phyloP scores from a whole-genome alignment of 2,888 invertebrate species.

The Pachliopta kotzebuea region DNA sequence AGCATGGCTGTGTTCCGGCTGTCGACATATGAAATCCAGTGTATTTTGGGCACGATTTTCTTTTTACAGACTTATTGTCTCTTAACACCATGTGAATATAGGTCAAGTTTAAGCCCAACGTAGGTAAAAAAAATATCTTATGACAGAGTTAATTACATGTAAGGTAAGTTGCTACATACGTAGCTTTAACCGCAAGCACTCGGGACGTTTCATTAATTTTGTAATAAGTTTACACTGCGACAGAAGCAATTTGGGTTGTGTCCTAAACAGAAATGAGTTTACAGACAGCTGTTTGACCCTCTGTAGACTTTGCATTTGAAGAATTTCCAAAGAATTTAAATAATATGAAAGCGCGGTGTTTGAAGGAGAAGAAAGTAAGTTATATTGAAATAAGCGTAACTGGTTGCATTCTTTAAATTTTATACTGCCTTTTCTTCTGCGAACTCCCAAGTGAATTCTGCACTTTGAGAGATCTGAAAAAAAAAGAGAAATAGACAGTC shows the following conservation, averaged over 20 bases:
- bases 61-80: too few species aligned
- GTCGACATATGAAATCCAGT: too few species aligned
- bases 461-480: too few species aligned
- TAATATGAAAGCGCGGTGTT: neutral
- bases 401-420: too few species aligned
- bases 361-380: neutral
- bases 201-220: slow-evolving; percentile 3
- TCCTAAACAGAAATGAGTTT: slow-evolving; percentile 11
- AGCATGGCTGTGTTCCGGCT: too few species aligned
- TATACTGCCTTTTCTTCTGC: too few species aligned
- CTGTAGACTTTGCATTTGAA: neutral
- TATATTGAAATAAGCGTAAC: neutral
- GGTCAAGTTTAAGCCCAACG: neutral
- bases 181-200: slow-evolving; percentile 6
- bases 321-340: neutral
- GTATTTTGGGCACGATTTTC: too few species aligned
- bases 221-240: slow-evolving; percentile 13
- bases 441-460: too few species aligned
- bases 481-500: too few species aligned
- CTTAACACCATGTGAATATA: neutral
- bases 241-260: slow-evolving; percentile 12
- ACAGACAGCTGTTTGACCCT: neutral
- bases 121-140: neutral
- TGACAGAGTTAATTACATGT: neutral
- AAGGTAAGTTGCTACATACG: slow-evolving; percentile 6